Evolutionary conservation across 2,888 invertebrate genomes (phyloP), one percentile per base, ranked within the genome.

Genomic region (Acleris literana): DNA sequence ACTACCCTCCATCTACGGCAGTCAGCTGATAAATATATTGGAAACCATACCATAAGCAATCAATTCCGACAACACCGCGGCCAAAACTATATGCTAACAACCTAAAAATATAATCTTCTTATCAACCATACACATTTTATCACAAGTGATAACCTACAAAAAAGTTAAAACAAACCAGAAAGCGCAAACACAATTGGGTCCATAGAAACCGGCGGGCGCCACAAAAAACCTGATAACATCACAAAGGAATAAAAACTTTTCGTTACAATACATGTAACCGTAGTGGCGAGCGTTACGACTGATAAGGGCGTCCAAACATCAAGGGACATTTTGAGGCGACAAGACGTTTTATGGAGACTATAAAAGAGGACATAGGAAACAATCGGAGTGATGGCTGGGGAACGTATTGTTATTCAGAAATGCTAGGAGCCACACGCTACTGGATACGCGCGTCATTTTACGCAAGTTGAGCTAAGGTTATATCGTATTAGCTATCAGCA

Each of bases 301-400:
- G 76, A 78, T 76, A 78, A 75, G 72, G 68, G 59, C 43, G 49
- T 48, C 44, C 57, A 52, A 56, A 57, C 61, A 55, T 55, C 60
- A 56, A 39, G 46, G 62, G 55, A 54, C 59, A 29, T 60, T 56
- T 54, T 51, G 55, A 57, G 60, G 55, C 60, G 64, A 69, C 64
- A 72, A 72, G 70, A 70, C 70, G 70, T 72, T 81, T 77, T 76
- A 74, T 74, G 69, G 68, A 56, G 64, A 71, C 68, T 70, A 74
- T 76, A 76, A 79, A 78, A 75, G 76, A 68, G 62, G 61, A 43
- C 67, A 68, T 68, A 20, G 59, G 68, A 70, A 70, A 71, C 63
- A 68, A 71, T 67, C 51, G 33, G 39, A 57, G 25, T n/a, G 39
- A 49, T 53, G 59, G 58, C 17, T 29, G 7, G 44, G 13, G 25